These are phyloP conservation scores for Gymnocheta viridis DNA, from an alignment of 2,888 invertebrate genomes.

Conservation along the genomic window DNA sequence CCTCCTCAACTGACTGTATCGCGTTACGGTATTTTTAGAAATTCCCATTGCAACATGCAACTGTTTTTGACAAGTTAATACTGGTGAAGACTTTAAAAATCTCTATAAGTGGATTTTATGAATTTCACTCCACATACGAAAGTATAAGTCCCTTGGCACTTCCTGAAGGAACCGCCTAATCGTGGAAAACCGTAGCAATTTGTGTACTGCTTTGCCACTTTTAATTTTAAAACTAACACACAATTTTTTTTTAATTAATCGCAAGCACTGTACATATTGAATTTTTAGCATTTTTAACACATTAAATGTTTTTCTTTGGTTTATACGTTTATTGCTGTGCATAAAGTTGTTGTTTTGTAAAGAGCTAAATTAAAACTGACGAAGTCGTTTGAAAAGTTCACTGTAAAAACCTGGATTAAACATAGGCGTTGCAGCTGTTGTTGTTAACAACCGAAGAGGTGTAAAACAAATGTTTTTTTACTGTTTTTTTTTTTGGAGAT, in stretches of 20 bases:
- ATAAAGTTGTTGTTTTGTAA: conserved; percentile 47
- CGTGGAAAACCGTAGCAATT: too few relatives aligned
- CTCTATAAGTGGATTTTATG: too few relatives aligned
- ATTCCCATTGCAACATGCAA: too few relatives aligned
- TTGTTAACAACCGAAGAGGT: conserved; percentile 28
- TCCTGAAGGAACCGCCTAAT: too few relatives aligned
- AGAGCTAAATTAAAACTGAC: conserved; percentile 58
- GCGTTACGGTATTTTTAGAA: too few relatives aligned
- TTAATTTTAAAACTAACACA: too few relatives aligned
- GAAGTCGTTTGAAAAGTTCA: conserved; percentile 37
- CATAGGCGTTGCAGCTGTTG: neutral
- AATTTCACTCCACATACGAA: too few relatives aligned
- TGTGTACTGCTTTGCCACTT: too few relatives aligned
- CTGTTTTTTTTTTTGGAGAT: neutral
- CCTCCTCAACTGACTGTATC: too few relatives aligned
- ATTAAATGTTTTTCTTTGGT: neutral
- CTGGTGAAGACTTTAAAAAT: too few relatives aligned
- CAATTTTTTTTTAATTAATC: neutral
- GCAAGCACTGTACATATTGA: conserved; percentile 27
- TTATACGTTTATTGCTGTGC: neutral
- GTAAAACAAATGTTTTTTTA: conserved; percentile 11
- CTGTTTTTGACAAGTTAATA: too few relatives aligned
- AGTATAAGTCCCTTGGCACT: too few relatives aligned
- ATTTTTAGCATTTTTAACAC: neutral
- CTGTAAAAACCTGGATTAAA: conserved; percentile 48